A percentile compares a stretch with the other conserved stretches of the same genome.
phyloP scores from a whole-genome alignment of 1,140 invertebrate species.

The Drosophila tsacasi region DNA sequence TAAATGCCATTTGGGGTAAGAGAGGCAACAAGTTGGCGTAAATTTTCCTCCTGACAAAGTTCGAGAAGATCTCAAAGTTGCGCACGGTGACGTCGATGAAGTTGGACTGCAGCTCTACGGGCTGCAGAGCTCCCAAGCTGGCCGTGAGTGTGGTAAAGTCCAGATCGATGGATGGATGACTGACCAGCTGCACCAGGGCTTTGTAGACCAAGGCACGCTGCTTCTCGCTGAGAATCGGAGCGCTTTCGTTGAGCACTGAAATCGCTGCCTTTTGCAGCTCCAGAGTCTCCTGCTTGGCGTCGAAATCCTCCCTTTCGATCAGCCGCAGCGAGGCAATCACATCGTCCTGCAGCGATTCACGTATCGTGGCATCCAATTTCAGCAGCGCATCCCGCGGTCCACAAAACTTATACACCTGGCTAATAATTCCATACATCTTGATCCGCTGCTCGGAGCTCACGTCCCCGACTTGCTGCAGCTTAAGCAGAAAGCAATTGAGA shows the following conservation, averaged over 20 bases:
- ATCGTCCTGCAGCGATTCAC: constrained; percentile 62
- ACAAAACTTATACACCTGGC: constrained; percentile 68
- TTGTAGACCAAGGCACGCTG: constrained; percentile 77
- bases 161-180: constrained; percentile 66
- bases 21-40: constrained; percentile 68
- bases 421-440: constrained; percentile 65
- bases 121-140: constrained; percentile 65
- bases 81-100: constrained; percentile 68
- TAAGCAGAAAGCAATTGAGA: constrained; percentile 71
- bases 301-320: constrained; percentile 51
- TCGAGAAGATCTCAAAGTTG: constrained; percentile 71
- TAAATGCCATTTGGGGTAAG: constrained; percentile 72
- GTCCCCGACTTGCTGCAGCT: constrained; percentile 50
- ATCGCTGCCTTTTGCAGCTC: constrained; percentile 71
- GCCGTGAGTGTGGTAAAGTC: constrained; percentile 64
- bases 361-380: constrained; percentile 41
- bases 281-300: constrained; percentile 42
- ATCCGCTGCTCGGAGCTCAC: constrained; percentile 54
- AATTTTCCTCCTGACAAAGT: constrained; percentile 75
- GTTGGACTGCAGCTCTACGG: constrained; percentile 75
- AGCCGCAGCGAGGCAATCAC: constrained; percentile 60
- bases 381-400: constrained; percentile 39
- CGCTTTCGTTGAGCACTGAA: constrained; percentile 61
- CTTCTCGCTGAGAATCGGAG: constrained; percentile 59
- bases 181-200: constrained; percentile 66